Evolutionary conservation across 1,140 invertebrate genomes (phyloP), one percentile per base, ranked within the genome.

Genomic region (Aculops lycopersici): DNA sequence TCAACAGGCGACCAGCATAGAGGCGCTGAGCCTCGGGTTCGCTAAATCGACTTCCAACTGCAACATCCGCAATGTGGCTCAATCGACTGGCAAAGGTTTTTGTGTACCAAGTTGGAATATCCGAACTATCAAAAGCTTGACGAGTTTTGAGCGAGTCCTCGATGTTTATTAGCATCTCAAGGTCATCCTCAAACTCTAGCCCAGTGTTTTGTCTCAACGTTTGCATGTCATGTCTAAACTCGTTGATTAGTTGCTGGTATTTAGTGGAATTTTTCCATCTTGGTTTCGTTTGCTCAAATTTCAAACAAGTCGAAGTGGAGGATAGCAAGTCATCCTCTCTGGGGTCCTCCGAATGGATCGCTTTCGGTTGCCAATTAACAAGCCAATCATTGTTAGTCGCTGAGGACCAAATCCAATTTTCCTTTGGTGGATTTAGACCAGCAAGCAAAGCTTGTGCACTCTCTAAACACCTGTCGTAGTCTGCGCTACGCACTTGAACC

Each of bases 341-440:
- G 15, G 12, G 16, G 4, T 43, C 40, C 19, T 20, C 21, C 3
- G 41, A 41, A 12, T 41, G 14, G 4, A 43, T 20, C 15, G 21
- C 42, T 14, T 41, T 41, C 36, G 42, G 42, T 18, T 43, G 38
- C 42, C 42, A 43, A 17, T 21, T 3, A n/a, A 15, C 21, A 14
- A 21, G n/a, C 3, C 15, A n/a, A 8, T 20, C 4, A 12, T 4
- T 35, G 3, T 20, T 37, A 17, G 17, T 19, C n/a, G 12, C 36
- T 18, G 18, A 3, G 21, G n/a, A 16, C 40, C 41, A 43, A 8
- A 43, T 16, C 18, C 20, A 20, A 18, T n/a, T 5, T 3, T 42
- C 5, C 17, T 19, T 4, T 18, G 42, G 38, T 20, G 42, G 42
- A 17, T 21, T 21, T 17, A 43, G n/a, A 4, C 42, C 42, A n/a